phyloP scores from a whole-genome alignment of 2,113 vertebrate species.

The Protobothrops flavoviridis region DNA sequence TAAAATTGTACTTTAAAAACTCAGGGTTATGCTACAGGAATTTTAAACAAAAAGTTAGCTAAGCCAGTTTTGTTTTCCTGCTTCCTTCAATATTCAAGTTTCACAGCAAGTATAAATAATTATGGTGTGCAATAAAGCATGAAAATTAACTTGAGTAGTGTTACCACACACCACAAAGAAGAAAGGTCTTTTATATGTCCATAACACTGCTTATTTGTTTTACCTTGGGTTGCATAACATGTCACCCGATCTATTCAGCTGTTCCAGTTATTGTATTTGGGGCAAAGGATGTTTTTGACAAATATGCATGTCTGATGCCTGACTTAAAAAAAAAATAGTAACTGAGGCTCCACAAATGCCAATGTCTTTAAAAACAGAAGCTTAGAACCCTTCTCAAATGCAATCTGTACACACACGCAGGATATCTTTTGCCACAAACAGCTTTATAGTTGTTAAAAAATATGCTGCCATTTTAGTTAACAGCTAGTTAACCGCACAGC shows the following conservation, averaged over 20 bases:
- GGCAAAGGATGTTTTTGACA: background rate
- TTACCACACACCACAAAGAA: background rate
- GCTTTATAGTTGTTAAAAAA: background rate
- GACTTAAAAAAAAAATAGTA: background rate
- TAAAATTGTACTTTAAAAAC: background rate
- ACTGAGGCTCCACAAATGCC: background rate
- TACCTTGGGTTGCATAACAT: background rate
- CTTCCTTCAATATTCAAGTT: background rate
- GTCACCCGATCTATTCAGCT: background rate
- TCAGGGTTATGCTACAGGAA: background rate
- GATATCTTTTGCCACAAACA: background rate
- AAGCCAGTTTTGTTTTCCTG: background rate
- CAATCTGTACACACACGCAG: background rate
- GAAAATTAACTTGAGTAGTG: background rate
- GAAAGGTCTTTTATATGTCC: background rate
- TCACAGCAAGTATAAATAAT: background rate
- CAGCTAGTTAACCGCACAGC: background rate
- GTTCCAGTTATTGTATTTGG: background rate
- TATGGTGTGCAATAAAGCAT: background rate
- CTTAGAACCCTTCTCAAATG: background rate
- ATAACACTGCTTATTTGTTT: background rate
- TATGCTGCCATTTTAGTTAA: no score
- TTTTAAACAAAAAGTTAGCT: background rate
- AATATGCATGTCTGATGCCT: background rate
- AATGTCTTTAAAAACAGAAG: background rate